Percentiles rank a stretch among this genome's conserved stretches.
phyloP scores from a whole-genome alignment of 1,140 invertebrate genomes.

The Sitodiplosis mosellana region DNA sequence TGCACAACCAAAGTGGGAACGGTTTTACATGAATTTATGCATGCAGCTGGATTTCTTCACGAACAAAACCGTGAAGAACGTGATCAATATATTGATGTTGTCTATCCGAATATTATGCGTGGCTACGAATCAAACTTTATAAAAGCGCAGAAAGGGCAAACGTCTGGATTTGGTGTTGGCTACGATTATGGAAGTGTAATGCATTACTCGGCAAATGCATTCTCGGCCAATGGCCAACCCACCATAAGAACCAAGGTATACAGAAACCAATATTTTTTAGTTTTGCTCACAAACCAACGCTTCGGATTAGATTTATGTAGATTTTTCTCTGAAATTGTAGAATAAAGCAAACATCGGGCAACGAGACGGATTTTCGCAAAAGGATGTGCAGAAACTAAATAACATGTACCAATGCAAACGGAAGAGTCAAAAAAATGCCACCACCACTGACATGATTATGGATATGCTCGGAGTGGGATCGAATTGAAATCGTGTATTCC shows the following conservation, averaged over 20 bases:
- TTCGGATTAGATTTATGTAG: background rate
- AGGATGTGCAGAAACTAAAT: conserved; percentile 51
- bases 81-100: conserved; percentile 50
- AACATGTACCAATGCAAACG: conserved; percentile 49
- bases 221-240: conserved; percentile 45
- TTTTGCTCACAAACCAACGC: too few species aligned
- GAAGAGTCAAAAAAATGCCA: background rate
- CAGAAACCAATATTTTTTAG: background rate
- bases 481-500: too few species aligned
- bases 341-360: conserved; percentile 35
- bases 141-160: conserved; percentile 33
- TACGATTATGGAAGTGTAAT: conserved; percentile 69
- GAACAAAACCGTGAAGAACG: conserved; percentile 68
- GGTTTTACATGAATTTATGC: conserved; percentile 66
- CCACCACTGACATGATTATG: too few species aligned
- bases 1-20: conserved; percentile 55
- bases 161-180: conserved; percentile 37
- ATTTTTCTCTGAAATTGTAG: conserved; percentile 3
- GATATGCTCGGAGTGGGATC: too few species aligned
- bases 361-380: conserved; percentile 44
- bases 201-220: conserved; percentile 58
- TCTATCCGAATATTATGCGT: conserved; percentile 49
- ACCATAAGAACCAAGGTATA: conserved; percentile 41
- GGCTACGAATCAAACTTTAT: conserved; percentile 50
- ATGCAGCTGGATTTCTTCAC: conserved; percentile 68